A percentile compares a stretch with the other conserved stretches of the same genome.
These are phyloP conservation scores for Epizoanthus rinbou DNA, from an alignment of 92 coral and sea anemone genomes.

Conservation along the genomic window DNA sequence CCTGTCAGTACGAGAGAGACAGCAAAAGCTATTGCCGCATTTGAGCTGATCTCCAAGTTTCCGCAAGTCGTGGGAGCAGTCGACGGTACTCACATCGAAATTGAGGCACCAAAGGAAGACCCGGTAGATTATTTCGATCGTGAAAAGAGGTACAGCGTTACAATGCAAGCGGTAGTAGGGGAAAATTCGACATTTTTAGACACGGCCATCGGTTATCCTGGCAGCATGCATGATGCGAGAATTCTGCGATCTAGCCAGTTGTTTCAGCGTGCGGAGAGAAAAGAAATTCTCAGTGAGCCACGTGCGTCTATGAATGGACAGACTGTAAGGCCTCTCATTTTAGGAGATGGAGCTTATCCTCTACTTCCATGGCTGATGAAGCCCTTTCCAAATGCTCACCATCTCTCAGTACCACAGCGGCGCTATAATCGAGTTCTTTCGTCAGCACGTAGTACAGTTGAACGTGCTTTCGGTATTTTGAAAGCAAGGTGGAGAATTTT, in stretches of 20 bases:
- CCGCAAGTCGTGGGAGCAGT: background rate
- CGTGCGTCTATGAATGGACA: background rate
- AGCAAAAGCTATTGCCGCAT: background rate
- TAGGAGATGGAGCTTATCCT: constrained; percentile 36
- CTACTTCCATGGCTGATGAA: constrained; percentile 38
- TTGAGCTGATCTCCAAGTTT: background rate
- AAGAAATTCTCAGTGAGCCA: constrained; percentile 18
- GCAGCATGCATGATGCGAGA: constrained; percentile 38
- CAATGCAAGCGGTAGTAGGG: background rate
- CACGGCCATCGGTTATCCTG: background rate
- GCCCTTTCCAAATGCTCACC: constrained; percentile 20
- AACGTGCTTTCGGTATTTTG: too few species aligned
- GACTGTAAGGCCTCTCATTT: constrained; percentile 13
- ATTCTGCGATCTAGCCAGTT: constrained; percentile 6
- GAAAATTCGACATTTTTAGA: background rate
- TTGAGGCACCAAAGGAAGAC: background rate
- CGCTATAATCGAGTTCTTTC: constrained; percentile 29
- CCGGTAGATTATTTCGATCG: background rate
- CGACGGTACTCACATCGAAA: background rate
- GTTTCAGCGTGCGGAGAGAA: constrained; percentile 21
- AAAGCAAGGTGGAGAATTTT: too few species aligned
- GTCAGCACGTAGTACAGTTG: background rate
- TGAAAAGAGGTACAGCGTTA: background rate
- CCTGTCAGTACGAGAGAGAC: background rate
- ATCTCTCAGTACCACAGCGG: constrained; percentile 29